Evolutionary conservation across 2,888 invertebrate species (phyloP).

Genomic region (Ellobium chinense): DNA sequence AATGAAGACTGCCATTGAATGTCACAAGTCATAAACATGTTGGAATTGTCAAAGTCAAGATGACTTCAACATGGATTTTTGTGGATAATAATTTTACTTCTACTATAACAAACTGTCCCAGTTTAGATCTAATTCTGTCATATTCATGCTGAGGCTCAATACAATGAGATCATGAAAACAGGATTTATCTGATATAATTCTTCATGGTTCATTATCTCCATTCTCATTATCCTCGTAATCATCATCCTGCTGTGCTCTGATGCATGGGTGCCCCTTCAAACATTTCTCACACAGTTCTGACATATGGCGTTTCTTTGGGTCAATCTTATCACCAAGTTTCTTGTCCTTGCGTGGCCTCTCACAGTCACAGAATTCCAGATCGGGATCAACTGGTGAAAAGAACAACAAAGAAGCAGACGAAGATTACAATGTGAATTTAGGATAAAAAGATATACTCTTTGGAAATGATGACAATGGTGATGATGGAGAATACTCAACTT

Average conservation of each 20-base stretch:
- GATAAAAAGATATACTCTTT: not conserved
- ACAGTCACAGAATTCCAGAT: not conserved
- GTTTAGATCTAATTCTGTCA: too few species aligned
- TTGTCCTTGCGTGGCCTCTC: not conserved
- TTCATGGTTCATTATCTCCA: conserved; percentile 20
- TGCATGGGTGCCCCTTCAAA: not conserved
- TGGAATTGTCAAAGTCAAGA: too few species aligned
- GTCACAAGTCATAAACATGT: too few species aligned
- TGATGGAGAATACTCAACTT: too few species aligned
- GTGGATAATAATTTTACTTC: too few species aligned
- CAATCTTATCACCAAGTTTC: not conserved
- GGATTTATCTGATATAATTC: too few species aligned
- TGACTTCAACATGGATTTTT: too few species aligned
- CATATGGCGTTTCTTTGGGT: not conserved
- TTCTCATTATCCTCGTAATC: not conserved
- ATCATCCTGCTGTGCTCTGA: not conserved
- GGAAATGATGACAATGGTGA: too few species aligned
- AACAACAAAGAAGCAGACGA: not conserved
- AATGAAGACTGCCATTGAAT: too few species aligned
- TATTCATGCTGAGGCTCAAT: too few species aligned
- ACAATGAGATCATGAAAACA: too few species aligned
- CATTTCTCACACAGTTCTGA: conserved; percentile 19
- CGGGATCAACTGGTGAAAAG: conserved; percentile 4
- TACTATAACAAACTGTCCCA: too few species aligned
- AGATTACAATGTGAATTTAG: not conserved